Evolutionary conservation across 2,797 vertebrate genomes (phyloP), one percentile per base, ranked within the genome.

Genomic region (Acanthiza pusilla): DNA sequence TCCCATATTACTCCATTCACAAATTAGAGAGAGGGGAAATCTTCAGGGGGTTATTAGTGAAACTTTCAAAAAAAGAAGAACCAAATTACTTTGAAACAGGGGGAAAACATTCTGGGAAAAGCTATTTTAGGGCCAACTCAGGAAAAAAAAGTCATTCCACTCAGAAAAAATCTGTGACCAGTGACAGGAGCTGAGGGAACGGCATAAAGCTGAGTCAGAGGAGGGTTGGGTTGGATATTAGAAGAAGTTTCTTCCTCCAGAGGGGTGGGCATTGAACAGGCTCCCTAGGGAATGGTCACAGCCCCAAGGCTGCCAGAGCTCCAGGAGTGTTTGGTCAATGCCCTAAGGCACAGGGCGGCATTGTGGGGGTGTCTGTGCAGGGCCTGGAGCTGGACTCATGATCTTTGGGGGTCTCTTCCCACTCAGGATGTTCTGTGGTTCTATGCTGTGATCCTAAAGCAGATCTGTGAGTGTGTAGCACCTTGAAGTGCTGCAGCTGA

Each of bases 311-410:
- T 67, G 55, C 5, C 27, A 7, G 23, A 57, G 43, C 17, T 71
- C 50, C 9, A 26, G 50, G 8, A 57, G 8, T 0, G 0, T n/a
- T 83, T n/a, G 50, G 63, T 9, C 50, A 38, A 4, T 0, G 0
- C 48, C 42, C 13, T 12, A 17, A 58, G 65, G 50, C 13, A 3
- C 51, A n/a, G 32, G 36, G 21, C 21, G n/a, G 10, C 14, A 16
- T 34, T 47, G 11, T 8, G 58, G 65, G 14, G n/a, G 27, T 13
- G 20, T n/a, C 57, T 40, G 36, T 15, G 57, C 45, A 58, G 21
- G 51, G 25, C 17, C 51, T 45, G 14, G 29, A 4, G 5, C 0
- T 57, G 57, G 16, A 7, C 27, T n/a, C 6, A 0, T 30, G 25
- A 27, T 12, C 17, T 15, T 16, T 30, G 12, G 18, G 50, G 8